Base-by-base conservation (phyloP, 2,113 vertebrate species). In the Hippoglossus stenolepis region DNA sequence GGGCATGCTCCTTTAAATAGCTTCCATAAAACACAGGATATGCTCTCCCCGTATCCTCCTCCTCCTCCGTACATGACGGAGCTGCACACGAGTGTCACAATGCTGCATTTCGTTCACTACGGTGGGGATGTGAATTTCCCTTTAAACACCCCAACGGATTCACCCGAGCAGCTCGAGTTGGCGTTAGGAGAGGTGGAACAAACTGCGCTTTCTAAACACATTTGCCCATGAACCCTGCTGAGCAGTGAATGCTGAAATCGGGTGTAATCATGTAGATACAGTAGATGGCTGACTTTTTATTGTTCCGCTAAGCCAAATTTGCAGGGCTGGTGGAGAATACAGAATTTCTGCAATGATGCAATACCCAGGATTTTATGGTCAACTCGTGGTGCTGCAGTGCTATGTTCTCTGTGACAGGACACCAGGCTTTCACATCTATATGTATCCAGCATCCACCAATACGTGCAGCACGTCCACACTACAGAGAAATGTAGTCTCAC, bases 1-100 rank as follows among this genome's bases (percentile, higher is more conserved):
- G 73, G 82, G 71, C 89, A 90, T 87, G 88, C 86, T 92, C 85
- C 86, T 89, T 91, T 93, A 94, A 94, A 93, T 92, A 89, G 86
- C 91, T 93, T 91, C 93, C 90, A 94, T 93, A 94, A 93, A 94
- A 93, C 92, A 93, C 90, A 73, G 78, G 49, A 61, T 75, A 65
- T 68, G 35, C 73, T 66, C 65, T 82, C 73, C 59, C 85, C 38
- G 8, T 77, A 56, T 84, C 40, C 65, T 47, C 65, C 62, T 60
- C 66, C 40, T 24, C 54, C 81, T 79, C 73, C 56, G 70, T 70
- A 86, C 83, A 86, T 75, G 84, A 77, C 65, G 15, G 64, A 80
- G 72, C 77, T 71, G 81, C 87, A 86, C 78, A 76, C 28, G 18
- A 71, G 80, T 63, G 65, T 77, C 84, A 83, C 90, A 76, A 76